A percentile compares a stretch with the other conserved stretches of the same genome.
Conservation (phyloP, 2,888 invertebrate species). For the Andrena dorsata region DNA sequence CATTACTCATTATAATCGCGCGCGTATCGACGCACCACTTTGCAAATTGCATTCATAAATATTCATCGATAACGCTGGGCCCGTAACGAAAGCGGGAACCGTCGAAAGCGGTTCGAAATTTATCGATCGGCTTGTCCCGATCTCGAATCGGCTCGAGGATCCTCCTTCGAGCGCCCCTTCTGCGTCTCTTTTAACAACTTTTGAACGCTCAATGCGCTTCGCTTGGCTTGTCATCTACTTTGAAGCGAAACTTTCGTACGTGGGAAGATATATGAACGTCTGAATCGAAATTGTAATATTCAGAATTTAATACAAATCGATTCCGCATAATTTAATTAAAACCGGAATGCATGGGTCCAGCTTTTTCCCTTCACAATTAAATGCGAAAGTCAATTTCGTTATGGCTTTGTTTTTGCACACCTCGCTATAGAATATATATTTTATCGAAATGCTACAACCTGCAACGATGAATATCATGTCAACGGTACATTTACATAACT, state of each 20-base stretch:
- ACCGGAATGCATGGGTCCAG: neutral
- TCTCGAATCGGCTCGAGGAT: slow-evolving; percentile 43
- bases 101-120: slow-evolving; percentile 55
- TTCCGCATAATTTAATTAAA: neutral
- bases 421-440: neutral
- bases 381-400: neutral
- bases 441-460: neutral
- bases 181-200: slow-evolving; percentile 14
- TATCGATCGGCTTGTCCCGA: slow-evolving; percentile 45
- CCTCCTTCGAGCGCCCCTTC: slow-evolving; percentile 21
- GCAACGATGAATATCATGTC: neutral
- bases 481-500: slow-evolving; percentile 4
- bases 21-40: slow-evolving; percentile 57
- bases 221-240: neutral
- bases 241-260: neutral
- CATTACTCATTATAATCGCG: slow-evolving; percentile 57
- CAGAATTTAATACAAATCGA: neutral
- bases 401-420: neutral
- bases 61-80: slow-evolving; percentile 50
- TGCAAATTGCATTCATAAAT: slow-evolving; percentile 62
- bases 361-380: neutral
- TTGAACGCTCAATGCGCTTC: slow-evolving; percentile 2
- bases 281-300: neutral
- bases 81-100: slow-evolving; percentile 52
- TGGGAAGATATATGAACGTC: neutral